These are phyloP conservation scores for Pasiphila rectangulata DNA, from an alignment of 2,888 invertebrate genomes.

Conservation along the genomic window DNA sequence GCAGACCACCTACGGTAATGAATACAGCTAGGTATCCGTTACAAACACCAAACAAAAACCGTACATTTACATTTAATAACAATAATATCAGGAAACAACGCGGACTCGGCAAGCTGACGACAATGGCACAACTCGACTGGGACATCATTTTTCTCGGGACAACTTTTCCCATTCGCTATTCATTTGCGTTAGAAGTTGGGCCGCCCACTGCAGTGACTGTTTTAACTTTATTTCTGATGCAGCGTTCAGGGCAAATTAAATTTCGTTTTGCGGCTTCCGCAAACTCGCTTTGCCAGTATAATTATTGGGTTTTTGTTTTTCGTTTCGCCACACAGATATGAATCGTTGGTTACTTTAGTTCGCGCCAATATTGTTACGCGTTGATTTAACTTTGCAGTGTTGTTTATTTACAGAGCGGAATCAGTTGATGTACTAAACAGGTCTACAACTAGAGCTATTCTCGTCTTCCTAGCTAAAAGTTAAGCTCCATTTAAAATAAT, in stretches of 20 bases:
- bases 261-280: conserved; percentile 80
- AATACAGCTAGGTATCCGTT: too few species aligned
- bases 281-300: conserved; percentile 74
- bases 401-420: conserved; percentile 2
- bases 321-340: conserved; percentile 50
- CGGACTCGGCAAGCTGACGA: conserved; percentile 51
- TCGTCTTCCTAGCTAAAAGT: too few species aligned
- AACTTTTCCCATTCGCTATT: conserved; percentile 81
- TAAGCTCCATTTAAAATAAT: too few species aligned
- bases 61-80: conserved; percentile 61
- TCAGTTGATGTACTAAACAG: too few species aligned
- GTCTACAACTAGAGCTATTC: too few species aligned
- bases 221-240: conserved; percentile 81
- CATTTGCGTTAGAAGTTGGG: conserved; percentile 80
- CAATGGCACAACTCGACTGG: conserved; percentile 64
- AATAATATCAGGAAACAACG: conserved; percentile 65
- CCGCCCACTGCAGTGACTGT: conserved; percentile 77
- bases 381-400: conserved; percentile 4
- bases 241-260: conserved; percentile 81
- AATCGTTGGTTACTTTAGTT: conserved; percentile 60
- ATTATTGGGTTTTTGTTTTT: conserved; percentile 66
- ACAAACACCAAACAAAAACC: conserved; percentile 23
- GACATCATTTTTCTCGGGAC: conserved; percentile 78
- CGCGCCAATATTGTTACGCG: conserved; percentile 39
- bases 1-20: too few species aligned